These are phyloP conservation scores for Sphecodes monilicornis DNA, from an alignment of 2,888 invertebrate genomes.

Conservation along the genomic window DNA sequence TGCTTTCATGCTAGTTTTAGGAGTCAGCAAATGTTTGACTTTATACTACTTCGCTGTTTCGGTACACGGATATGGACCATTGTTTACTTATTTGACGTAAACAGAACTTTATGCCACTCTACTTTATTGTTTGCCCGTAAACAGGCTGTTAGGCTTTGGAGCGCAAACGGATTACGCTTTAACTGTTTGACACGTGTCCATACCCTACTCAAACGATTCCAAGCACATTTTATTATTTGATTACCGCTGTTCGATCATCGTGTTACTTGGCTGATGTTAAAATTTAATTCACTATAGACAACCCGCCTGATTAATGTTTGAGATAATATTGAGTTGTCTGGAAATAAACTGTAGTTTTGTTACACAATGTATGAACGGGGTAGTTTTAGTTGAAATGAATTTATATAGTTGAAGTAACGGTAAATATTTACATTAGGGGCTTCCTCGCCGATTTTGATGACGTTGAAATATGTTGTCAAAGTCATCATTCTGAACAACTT, in stretches of 20 bases:
- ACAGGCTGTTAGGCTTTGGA: background rate
- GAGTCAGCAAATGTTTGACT: background rate
- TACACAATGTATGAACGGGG: background rate
- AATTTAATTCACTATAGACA: background rate
- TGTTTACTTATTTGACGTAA: constrained; percentile 7
- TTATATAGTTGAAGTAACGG: background rate
- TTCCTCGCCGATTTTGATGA: too few species aligned
- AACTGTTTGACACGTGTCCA: background rate
- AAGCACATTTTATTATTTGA: background rate
- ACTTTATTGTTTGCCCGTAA: background rate
- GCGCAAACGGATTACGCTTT: background rate
- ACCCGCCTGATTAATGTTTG: background rate
- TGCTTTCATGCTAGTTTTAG: background rate
- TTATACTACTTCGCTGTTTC: background rate
- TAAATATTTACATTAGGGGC: too few species aligned
- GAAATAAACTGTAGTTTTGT: background rate
- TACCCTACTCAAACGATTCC: background rate
- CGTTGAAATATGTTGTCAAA: too few species aligned
- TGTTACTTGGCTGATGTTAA: background rate
- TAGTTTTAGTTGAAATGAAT: background rate
- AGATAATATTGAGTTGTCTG: background rate
- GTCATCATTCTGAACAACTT: too few species aligned
- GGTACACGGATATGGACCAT: background rate
- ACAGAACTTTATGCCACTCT: background rate
- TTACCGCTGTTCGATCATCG: background rate